phyloP scores from a whole-genome alignment of 2,797 vertebrate species.

The Acestrorhynchus altus region DNA sequence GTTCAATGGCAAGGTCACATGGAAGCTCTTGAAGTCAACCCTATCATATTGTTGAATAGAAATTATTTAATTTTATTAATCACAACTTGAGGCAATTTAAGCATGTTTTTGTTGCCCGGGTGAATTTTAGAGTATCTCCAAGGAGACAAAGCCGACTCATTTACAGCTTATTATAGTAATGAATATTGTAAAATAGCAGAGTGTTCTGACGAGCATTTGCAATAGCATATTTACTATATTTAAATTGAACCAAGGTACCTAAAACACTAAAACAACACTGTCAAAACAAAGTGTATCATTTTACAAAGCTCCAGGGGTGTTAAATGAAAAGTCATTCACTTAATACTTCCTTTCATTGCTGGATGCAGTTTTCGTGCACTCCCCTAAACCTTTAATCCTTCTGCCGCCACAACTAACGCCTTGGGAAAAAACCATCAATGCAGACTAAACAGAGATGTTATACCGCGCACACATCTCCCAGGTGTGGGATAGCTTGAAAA shows the following conservation, averaged over 20 bases:
- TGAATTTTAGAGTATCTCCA: too few species aligned
- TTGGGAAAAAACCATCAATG: conserved; percentile 65
- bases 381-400: conserved; percentile 75
- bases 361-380: conserved; percentile 68
- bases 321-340: conserved; percentile 70
- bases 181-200: too few species aligned
- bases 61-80: too few species aligned
- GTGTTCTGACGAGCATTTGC: neutral
- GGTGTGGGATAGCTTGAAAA: conserved; percentile 61
- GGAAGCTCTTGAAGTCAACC: conserved; percentile 2
- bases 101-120: too few species aligned
- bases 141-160: too few species aligned
- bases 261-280: conserved; percentile 50
- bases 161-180: too few species aligned
- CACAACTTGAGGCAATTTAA: too few species aligned
- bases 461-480: conserved; percentile 58
- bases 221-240: neutral
- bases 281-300: conserved; percentile 73
- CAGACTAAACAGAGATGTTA: conserved; percentile 70
- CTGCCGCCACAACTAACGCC: conserved; percentile 75
- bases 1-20: conserved; percentile 33
- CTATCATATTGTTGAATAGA: too few species aligned
- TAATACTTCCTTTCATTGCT: conserved; percentile 75
- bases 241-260: neutral
- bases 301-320: conserved; percentile 67